These are phyloP conservation scores for Empis livida DNA, from an alignment of 2,888 invertebrate genomes.

Conservation along the genomic window DNA sequence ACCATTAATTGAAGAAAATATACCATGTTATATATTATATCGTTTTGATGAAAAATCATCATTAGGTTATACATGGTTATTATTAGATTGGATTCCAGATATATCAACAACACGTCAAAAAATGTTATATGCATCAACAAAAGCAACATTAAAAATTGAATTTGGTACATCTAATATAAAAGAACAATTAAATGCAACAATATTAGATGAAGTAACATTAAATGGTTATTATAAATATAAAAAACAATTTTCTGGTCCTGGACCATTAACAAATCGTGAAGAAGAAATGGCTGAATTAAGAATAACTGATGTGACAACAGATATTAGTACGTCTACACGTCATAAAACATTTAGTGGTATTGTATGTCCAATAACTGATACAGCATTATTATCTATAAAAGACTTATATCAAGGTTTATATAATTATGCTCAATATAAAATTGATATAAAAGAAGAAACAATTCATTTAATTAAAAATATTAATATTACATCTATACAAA, in stretches of 20 bases:
- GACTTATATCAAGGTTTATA: no score
- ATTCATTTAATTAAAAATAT: constrained; percentile 70
- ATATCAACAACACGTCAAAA: constrained; percentile 78
- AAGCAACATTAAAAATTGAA: constrained; percentile 91
- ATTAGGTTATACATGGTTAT: constrained; percentile 80
- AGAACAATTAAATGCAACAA: constrained; percentile 87
- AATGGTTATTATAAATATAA: constrained; percentile 72
- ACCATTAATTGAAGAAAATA: constrained; percentile 57
- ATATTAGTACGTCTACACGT: constrained; percentile 67
- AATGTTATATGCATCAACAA: constrained; percentile 96
- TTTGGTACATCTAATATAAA: constrained; percentile 91
- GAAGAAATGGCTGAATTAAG: constrained; percentile 56
- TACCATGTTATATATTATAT: constrained; percentile 85
- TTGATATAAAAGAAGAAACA: constrained; percentile 74
- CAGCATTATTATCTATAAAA: no score
- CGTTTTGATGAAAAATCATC: constrained; percentile 67
- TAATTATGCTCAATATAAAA: constrained; percentile 50
- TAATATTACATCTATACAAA: constrained; percentile 46
- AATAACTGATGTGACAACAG: constrained; percentile 37
- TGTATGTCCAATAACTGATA: constrained; percentile 65
- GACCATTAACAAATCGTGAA: constrained; percentile 78
- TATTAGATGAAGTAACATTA: constrained; percentile 65
- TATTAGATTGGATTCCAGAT: constrained; percentile 92
- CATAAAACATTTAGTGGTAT: constrained; percentile 83
- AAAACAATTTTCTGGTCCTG: constrained; percentile 65